phyloP scores from a whole-genome alignment of 2,797 vertebrate genomes.

The Cetoscarus ocellatus region DNA sequence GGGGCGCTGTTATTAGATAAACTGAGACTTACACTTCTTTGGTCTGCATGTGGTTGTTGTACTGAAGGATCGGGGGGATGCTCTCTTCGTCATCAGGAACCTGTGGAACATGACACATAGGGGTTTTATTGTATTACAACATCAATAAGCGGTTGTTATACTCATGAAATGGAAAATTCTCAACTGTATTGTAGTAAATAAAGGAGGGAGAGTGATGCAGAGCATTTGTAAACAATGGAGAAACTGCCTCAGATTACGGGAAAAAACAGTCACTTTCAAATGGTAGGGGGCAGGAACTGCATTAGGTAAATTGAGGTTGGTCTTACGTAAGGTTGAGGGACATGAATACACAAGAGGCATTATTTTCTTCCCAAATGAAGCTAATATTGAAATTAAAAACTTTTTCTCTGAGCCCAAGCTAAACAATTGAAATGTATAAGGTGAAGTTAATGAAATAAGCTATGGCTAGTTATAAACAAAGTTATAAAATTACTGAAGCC shows the following conservation, averaged over 20 bases:
- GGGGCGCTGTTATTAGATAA: neutral
- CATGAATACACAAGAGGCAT: no score
- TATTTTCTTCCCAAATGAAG: no score
- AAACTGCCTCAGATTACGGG: neutral
- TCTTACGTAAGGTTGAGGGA: no score
- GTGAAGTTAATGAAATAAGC: no score
- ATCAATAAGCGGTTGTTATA: neutral
- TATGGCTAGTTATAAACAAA: no score
- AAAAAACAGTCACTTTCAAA: constrained; percentile 1
- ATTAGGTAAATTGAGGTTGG: neutral
- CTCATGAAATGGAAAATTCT: neutral
- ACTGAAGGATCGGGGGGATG: constrained; percentile 72
- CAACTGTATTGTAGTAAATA: constrained; percentile 4
- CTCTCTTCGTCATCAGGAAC: constrained; percentile 88
- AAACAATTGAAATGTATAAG: no score
- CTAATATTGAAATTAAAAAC: no score
- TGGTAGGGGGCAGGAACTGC: neutral
- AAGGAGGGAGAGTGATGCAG: neutral
- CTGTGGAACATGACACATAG: constrained; percentile 67
- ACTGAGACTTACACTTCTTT: constrained; percentile 76
- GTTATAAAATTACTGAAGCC: no score
- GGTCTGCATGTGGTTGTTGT: constrained; percentile 82
- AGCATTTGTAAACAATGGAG: neutral
- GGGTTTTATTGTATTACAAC: neutral
- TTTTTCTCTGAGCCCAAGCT: no score